Percentiles rank a stretch among this genome's conserved stretches.
Conservation (phyloP, 2,888 invertebrate species). For the Aphelenchoides bicaudatus region DNA sequence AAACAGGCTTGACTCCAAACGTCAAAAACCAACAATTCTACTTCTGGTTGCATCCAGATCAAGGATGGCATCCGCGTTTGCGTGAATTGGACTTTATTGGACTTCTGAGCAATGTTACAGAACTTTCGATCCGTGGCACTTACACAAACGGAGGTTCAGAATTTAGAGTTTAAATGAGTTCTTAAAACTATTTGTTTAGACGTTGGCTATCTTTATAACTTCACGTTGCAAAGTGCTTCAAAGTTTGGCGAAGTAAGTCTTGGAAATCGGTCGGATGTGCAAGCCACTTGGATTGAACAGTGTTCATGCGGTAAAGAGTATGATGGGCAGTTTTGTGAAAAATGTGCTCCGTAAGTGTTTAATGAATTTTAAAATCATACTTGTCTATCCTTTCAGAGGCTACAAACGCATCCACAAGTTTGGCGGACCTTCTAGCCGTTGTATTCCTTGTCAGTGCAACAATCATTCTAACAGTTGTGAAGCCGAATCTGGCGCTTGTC, state of each 20-base stretch:
- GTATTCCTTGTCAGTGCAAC: conserved; percentile 93
- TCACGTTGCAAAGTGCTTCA: conserved; percentile 82
- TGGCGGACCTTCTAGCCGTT: conserved; percentile 83
- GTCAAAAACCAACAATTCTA: conserved; percentile 68
- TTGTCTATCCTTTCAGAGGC: no score
- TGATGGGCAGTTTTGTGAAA: conserved; percentile 81
- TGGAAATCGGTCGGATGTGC: conserved; percentile 37
- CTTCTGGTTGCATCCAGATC: conserved; percentile 85
- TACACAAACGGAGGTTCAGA: conserved; percentile 70
- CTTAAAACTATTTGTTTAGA: conserved; percentile 60
- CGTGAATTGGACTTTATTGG: conserved; percentile 83
- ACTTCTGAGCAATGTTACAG: conserved; percentile 84
- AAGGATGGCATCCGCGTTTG: conserved; percentile 87
- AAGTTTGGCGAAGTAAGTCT: conserved; percentile 62
- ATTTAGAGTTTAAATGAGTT: conserved; percentile 13
- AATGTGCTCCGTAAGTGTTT: no score
- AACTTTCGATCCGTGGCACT: conserved; percentile 86
- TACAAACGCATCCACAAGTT: conserved; percentile 83
- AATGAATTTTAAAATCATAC: no score
- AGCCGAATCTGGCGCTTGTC: conserved; percentile 86
- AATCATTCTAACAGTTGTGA: conserved; percentile 93
- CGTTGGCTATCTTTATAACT: conserved; percentile 81
- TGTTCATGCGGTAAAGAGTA: conserved; percentile 83
- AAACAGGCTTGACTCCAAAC: conserved; percentile 76
- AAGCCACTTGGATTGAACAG: conserved; percentile 85